Conservation (phyloP, 92 coral and sea anemone species). For the Micromussa lordhowensis region DNA sequence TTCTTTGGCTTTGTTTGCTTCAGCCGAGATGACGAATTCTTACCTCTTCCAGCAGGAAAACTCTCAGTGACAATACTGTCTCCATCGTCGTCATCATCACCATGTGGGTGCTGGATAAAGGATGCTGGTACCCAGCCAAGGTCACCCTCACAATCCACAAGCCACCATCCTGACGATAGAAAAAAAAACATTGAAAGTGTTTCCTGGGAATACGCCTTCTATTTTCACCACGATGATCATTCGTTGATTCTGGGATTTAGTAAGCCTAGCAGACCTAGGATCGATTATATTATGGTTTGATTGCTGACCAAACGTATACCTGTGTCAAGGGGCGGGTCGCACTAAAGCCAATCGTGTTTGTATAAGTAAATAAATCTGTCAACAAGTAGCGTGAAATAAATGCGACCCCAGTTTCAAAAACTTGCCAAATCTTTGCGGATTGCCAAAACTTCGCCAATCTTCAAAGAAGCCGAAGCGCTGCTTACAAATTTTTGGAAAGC, state of each 20-base stretch:
- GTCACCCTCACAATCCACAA: slow-evolving; percentile 59
- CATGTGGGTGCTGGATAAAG: slow-evolving; percentile 19
- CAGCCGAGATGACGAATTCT: not conserved
- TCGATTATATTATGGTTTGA: no score
- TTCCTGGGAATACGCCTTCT: not conserved
- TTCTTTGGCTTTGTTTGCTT: not conserved
- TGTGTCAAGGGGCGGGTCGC: no score
- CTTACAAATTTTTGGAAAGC: no score
- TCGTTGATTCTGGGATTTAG: not conserved
- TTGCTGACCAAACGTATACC: no score
- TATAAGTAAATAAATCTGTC: no score
- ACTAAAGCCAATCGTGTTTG: no score
- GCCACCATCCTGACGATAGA: slow-evolving; percentile 61
- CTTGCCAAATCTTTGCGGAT: no score
- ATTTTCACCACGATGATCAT: not conserved
- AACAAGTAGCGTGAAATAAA: no score
- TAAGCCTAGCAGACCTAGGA: not conserved
- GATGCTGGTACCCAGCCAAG: slow-evolving; percentile 72
- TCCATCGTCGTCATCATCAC: slow-evolving; percentile 6
- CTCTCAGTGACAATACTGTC: slow-evolving; percentile 34
- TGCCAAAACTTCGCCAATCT: no score
- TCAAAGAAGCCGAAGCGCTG: no score
- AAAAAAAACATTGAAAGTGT: not conserved
- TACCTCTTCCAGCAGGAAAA: slow-evolving; percentile 58
- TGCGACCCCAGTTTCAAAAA: no score